These are phyloP conservation scores for Drosophila navojoa DNA, from an alignment of 1,140 invertebrate species.

Conservation along the genomic window DNA sequence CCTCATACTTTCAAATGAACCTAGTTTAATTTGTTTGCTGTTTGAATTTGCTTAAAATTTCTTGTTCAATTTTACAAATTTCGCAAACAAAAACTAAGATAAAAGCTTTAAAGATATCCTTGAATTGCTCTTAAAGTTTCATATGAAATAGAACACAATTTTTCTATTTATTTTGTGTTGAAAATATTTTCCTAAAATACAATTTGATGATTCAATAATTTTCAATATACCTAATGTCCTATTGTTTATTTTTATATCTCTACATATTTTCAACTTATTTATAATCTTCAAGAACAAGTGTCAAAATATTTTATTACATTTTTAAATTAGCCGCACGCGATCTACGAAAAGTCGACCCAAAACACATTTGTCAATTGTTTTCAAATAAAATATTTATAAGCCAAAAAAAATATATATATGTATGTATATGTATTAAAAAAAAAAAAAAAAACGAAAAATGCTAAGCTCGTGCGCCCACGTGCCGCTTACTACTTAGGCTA, in stretches of 20 bases:
- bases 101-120: no score
- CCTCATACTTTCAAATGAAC: no score
- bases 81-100: no score
- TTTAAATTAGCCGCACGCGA: not conserved
- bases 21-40: no score
- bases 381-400: conserved; percentile 57
- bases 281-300: not conserved
- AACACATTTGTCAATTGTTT: conserved; percentile 32
- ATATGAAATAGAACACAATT: no score
- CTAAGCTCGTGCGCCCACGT: conserved; percentile 63
- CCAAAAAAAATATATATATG: conserved; percentile 14
- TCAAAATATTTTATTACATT: not conserved
- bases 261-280: not conserved
- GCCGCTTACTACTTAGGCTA: conserved; percentile 53
- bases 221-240: not conserved
- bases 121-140: no score
- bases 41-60: no score
- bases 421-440: no score
- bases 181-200: no score
- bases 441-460: conserved; percentile 27
- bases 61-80: no score
- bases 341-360: not conserved
- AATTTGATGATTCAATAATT: not conserved
- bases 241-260: no score
- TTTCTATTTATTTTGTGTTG: no score